Base-by-base conservation (phyloP, 2,888 invertebrate genomes). In the Cephalotes varians region DNA sequence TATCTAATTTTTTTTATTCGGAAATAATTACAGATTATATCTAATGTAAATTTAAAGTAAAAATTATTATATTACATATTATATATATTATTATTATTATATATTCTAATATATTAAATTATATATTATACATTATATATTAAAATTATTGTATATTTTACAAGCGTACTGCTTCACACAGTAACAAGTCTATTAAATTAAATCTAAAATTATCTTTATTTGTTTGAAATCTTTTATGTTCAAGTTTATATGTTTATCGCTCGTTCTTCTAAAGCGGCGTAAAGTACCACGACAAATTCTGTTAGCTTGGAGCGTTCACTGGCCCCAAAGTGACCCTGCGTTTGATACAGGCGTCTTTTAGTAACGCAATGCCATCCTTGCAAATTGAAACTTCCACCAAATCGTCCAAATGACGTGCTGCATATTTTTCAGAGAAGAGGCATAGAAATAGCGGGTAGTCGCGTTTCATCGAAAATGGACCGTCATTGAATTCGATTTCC, bases 401-500 rank as follows among this genome's bases (percentile, higher is more conserved):
- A 83, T 77, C 58, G 44, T 37, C 21, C 31, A 25, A 69, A n/a
- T 73, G 56, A 77, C 67, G 62, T 34, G 18, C 62, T 25, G 56
- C 34, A 72, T 76, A 73, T 73, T 62, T 44, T 81, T 67, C 69
- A 47, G 44, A 34, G 15, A 73, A 58, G 31, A 79, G 74, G 2
- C 47, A 44, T 31, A 28, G 12, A 54, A 56, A 44, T 28, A 44
- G 77, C 40, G 51, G 21, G 1, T 73, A 10, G 25, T 7, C 6
- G 34, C 40, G 28, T 44, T 71, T 56, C 56, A 79, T 58, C 21
- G 72, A 56, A 86, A 79, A 80, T 86, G 67, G 54, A 44, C 28
- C 74, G 62, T 60, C 18, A n/a, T 18, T 47, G 44, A 10, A 81
- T 85, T 60, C 81, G 71, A 88, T 85, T 88, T 54, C n/a, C 62